Conservation (phyloP, 2,888 invertebrate species). For the Dione juno region DNA sequence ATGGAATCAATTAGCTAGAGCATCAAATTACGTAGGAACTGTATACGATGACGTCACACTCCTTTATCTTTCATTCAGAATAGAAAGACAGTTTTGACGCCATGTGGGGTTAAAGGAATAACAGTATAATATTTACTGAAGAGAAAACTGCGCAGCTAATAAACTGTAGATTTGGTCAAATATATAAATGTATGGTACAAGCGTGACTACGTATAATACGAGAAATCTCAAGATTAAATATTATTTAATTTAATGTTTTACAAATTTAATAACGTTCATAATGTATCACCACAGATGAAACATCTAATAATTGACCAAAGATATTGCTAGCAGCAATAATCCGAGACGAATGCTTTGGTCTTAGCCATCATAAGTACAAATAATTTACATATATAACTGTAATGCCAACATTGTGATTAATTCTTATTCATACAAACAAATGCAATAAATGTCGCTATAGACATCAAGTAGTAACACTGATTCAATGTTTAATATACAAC, state of each 20-base stretch:
- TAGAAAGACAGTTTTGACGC: slow-evolving; percentile 14
- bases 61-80: slow-evolving; percentile 6
- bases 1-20: slow-evolving; percentile 58
- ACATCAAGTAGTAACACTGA: slow-evolving; percentile 52
- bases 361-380: slow-evolving; percentile 74
- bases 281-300: slow-evolving; percentile 71
- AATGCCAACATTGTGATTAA: slow-evolving; percentile 47
- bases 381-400: slow-evolving; percentile 62
- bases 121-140: not conserved
- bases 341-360: slow-evolving; percentile 76
- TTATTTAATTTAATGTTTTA: slow-evolving; percentile 60
- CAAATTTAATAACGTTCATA: slow-evolving; percentile 67
- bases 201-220: slow-evolving; percentile 46
- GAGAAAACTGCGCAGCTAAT: slow-evolving; percentile 39
- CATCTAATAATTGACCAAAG: slow-evolving; percentile 83
- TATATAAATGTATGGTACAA: slow-evolving; percentile 38
- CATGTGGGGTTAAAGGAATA: not conserved
- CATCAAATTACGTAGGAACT: slow-evolving; percentile 69
- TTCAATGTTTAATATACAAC: slow-evolving; percentile 61
- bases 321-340: slow-evolving; percentile 78
- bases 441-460: slow-evolving; percentile 32
- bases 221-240: slow-evolving; percentile 63
- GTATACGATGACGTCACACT: slow-evolving; percentile 46
- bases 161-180: slow-evolving; percentile 36
- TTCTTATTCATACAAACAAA: slow-evolving; percentile 18